Evolutionary conservation across 2,797 vertebrate species (phyloP).

Genomic region (Pagetopsis macropterus): DNA sequence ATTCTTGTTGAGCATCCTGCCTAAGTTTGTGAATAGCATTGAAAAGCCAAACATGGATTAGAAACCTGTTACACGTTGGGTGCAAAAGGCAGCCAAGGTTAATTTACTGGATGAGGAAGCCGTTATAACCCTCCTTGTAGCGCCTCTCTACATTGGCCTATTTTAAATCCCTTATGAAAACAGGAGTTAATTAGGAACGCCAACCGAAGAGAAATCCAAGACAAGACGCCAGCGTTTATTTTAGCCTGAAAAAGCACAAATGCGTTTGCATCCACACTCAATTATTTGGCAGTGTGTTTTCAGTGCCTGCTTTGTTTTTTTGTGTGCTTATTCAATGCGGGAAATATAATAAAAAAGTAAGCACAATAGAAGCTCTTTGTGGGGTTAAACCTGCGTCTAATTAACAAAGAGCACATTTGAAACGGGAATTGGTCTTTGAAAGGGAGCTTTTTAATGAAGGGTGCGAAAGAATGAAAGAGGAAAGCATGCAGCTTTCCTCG

Average conservation of each 20-base stretch:
- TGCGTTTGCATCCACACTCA: slow-evolving; percentile 53
- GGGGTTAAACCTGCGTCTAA: slow-evolving; percentile 74
- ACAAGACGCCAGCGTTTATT: slow-evolving; percentile 63
- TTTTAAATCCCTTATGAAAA: slow-evolving; percentile 78
- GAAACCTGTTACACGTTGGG: slow-evolving; percentile 73
- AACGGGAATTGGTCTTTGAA: slow-evolving; percentile 76
- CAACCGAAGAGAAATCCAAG: slow-evolving; percentile 62
- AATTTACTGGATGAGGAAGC: slow-evolving; percentile 77
- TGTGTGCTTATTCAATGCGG: slow-evolving; percentile 54
- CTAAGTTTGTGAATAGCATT: slow-evolving; percentile 35
- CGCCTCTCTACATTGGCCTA: slow-evolving; percentile 66
- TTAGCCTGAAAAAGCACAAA: slow-evolving; percentile 61
- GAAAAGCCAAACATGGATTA: slow-evolving; percentile 49
- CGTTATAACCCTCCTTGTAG: slow-evolving; percentile 68
- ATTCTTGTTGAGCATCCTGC: slow-evolving; percentile 61
- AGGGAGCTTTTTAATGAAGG: slow-evolving; percentile 75
- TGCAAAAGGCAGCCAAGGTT: slow-evolving; percentile 76
- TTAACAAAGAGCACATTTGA: slow-evolving; percentile 76
- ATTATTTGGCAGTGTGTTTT: slow-evolving; percentile 60
- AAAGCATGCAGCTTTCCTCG: slow-evolving; percentile 56
- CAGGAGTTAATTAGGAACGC: slow-evolving; percentile 77
- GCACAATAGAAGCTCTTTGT: slow-evolving; percentile 73
- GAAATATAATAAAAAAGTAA: slow-evolving; percentile 72
- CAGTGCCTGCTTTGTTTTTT: slow-evolving; percentile 48
- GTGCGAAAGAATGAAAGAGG: slow-evolving; percentile 71